These are phyloP conservation scores for Melanargia galathea DNA, from an alignment of 2,888 invertebrate species.

Conservation along the genomic window DNA sequence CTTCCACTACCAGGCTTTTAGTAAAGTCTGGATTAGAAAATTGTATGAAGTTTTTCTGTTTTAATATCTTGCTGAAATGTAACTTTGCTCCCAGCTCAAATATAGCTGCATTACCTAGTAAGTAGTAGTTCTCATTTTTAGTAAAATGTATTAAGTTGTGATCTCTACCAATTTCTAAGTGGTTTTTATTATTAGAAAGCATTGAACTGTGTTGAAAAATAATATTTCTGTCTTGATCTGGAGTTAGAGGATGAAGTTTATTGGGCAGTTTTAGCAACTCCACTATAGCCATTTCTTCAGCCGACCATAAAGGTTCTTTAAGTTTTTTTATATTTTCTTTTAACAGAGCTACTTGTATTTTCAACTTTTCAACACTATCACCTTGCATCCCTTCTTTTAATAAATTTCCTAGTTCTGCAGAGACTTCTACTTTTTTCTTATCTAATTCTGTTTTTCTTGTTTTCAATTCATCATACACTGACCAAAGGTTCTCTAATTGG, in stretches of 20 bases:
- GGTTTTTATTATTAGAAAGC: constrained; percentile 68
- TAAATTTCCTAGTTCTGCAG: constrained; percentile 72
- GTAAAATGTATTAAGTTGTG: constrained; percentile 81
- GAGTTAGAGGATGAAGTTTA: constrained; percentile 84
- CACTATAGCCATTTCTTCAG: constrained; percentile 86
- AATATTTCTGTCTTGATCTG: constrained; percentile 63
- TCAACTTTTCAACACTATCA: constrained; percentile 76
- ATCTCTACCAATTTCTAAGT: constrained; percentile 80
- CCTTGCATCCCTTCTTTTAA: constrained; percentile 59
- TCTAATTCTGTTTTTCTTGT: constrained; percentile 78
- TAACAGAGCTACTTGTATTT: constrained; percentile 78
- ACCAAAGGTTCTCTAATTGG: constrained; percentile 83
- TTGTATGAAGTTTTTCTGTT: constrained; percentile 80
- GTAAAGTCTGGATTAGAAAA: constrained; percentile 91
- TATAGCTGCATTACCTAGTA: constrained; percentile 85
- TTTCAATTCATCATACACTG: constrained; percentile 82
- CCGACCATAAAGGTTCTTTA: constrained; percentile 84
- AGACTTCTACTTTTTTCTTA: constrained; percentile 73
- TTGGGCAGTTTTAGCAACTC: constrained; percentile 87
- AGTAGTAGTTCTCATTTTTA: constrained; percentile 83
- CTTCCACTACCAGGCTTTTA: constrained; percentile 88
- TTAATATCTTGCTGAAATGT: constrained; percentile 70
- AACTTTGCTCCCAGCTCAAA: constrained; percentile 85
- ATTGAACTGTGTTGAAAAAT: constrained; percentile 52
- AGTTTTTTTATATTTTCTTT: constrained; percentile 85